These are phyloP conservation scores for Heteractis magnifica DNA, from an alignment of 92 coral and sea anemone genomes.

Conservation along the genomic window DNA sequence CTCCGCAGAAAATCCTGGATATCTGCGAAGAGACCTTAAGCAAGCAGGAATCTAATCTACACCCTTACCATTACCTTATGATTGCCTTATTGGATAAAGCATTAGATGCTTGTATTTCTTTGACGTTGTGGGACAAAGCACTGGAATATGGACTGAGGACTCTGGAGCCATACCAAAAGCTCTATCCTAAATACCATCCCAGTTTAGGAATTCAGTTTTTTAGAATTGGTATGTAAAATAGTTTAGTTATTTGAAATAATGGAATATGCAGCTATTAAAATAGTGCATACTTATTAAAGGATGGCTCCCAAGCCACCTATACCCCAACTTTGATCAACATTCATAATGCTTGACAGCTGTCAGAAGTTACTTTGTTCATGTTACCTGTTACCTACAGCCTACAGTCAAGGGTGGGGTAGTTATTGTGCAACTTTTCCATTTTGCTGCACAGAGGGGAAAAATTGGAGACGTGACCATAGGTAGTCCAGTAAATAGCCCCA, in stretches of 20 bases:
- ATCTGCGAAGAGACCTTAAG: conserved; percentile 59
- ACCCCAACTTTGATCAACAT: too few species aligned
- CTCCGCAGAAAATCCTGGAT: conserved; percentile 38
- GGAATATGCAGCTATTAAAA: neutral
- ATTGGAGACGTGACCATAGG: too few species aligned
- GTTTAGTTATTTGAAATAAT: neutral
- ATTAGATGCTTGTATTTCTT: conserved; percentile 73
- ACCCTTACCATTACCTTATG: conserved; percentile 58
- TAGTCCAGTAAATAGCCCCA: too few species aligned
- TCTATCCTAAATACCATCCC: conserved; percentile 83
- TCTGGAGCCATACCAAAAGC: conserved; percentile 59
- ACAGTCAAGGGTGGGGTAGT: too few species aligned
- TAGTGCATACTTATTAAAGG: neutral
- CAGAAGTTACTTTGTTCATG: too few species aligned
- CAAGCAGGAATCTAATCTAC: conserved; percentile 45
- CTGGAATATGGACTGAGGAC: conserved; percentile 77
- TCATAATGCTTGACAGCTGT: too few species aligned
- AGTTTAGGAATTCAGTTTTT: conserved; percentile 80
- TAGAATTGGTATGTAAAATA: conserved; percentile 75
- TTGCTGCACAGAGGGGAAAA: too few species aligned
- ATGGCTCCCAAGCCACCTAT: neutral
- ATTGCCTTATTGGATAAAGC: conserved; percentile 71
- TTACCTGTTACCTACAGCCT: too few species aligned
- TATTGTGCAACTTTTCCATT: too few species aligned
- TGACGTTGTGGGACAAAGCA: conserved; percentile 72